Evolutionary conservation across 1,140 invertebrate species (phyloP).

Genomic region (Proales similis): DNA sequence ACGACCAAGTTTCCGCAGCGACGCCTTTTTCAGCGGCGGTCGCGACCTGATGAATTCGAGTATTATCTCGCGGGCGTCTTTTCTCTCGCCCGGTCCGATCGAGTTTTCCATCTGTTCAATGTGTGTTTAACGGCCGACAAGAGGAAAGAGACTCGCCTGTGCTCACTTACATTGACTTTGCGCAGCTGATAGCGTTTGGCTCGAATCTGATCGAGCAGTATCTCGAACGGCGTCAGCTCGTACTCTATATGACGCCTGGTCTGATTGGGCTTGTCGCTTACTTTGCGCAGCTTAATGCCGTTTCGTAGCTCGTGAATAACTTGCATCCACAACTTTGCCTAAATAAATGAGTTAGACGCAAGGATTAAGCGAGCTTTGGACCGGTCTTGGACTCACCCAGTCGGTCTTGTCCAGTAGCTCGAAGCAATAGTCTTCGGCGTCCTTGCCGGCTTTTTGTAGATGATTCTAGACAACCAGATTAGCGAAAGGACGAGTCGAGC

Average conservation of each 20-base stretch:
- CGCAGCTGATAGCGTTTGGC: slow-evolving; percentile 70
- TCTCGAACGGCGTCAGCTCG: slow-evolving; percentile 92
- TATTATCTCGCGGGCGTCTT: slow-evolving; percentile 87
- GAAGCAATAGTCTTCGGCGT: slow-evolving; percentile 27
- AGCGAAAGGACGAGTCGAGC: background rate
- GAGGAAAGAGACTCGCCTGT: background rate
- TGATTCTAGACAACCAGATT: background rate
- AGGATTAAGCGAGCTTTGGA: background rate
- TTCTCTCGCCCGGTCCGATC: slow-evolving; percentile 72
- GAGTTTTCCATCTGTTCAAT: slow-evolving; percentile 63
- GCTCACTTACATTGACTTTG: slow-evolving; percentile 51
- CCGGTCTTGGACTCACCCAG: background rate
- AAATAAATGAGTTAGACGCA: slow-evolving; percentile 41
- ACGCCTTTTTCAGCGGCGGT: slow-evolving; percentile 66
- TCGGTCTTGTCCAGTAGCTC: slow-evolving; percentile 28
- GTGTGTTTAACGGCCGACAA: slow-evolving; percentile 19
- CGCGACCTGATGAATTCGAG: slow-evolving; percentile 89
- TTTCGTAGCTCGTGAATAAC: slow-evolving; percentile 74
- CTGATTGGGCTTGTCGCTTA: slow-evolving; percentile 52
- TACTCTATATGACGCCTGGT: slow-evolving; percentile 66
- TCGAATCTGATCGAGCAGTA: slow-evolving; percentile 89
- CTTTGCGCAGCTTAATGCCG: slow-evolving; percentile 86
- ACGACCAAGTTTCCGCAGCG: slow-evolving; percentile 61
- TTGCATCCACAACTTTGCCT: slow-evolving; percentile 93
- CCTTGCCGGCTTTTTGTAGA: slow-evolving; percentile 9